Percentiles rank a stretch among this genome's conserved stretches.
Conservation (phyloP, 2,113 vertebrate species). For the Saccopteryx bilineata region DNA sequence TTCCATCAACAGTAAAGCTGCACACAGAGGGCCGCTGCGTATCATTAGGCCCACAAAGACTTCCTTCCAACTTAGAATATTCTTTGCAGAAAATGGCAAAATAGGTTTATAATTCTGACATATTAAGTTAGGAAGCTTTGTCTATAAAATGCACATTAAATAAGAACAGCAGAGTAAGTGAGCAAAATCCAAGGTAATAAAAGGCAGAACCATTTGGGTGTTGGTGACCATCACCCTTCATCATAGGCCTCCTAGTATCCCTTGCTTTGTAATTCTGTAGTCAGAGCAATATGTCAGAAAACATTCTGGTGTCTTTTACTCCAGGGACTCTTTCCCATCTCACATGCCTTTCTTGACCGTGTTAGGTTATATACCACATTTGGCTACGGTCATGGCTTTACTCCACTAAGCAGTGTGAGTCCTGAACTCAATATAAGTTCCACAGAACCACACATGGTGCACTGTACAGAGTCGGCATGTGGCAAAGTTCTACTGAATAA, state of each 20-base stretch:
- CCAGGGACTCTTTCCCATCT: background rate
- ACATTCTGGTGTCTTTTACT: background rate
- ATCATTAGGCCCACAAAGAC: background rate
- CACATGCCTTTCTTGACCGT: background rate
- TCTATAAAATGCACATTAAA: background rate
- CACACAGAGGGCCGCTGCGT: background rate
- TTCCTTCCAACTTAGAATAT: background rate
- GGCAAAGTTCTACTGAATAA: background rate
- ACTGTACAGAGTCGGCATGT: background rate
- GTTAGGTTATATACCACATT: background rate
- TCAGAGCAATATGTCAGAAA: background rate
- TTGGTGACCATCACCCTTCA: background rate
- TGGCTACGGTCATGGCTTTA: background rate
- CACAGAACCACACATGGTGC: background rate
- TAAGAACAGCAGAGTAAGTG: background rate
- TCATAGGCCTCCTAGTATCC: background rate
- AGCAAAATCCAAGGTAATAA: background rate
- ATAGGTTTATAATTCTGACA: background rate
- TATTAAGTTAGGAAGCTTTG: background rate
- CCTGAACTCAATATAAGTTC: background rate
- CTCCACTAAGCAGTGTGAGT: background rate
- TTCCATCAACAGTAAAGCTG: background rate
- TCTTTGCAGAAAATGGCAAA: conserved; percentile 17
- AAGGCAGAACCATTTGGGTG: background rate
- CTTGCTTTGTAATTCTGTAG: background rate